Conservation (phyloP, 1,140 invertebrate species). For the Drosophila erecta region DNA sequence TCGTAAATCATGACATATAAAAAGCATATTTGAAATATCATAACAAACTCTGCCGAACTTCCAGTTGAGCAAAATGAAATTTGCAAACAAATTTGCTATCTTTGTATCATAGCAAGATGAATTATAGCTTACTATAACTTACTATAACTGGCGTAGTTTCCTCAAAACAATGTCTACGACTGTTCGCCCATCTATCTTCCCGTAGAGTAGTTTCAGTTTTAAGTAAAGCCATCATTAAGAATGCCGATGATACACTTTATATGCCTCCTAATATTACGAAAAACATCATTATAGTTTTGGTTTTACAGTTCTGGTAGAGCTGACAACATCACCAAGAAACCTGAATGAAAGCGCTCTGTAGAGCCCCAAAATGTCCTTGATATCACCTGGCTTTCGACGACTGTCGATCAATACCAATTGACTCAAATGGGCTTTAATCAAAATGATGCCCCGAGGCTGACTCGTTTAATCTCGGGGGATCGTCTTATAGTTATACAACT, state of each 20-base stretch:
- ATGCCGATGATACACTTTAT: neutral
- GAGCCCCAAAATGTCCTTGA: neutral
- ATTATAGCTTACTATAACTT: neutral
- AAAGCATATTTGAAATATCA: neutral
- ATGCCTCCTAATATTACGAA: neutral
- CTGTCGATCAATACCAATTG: slow-evolving; percentile 3
- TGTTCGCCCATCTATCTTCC: neutral
- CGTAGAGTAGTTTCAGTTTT: neutral
- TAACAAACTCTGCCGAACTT: neutral
- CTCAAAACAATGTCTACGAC: neutral
- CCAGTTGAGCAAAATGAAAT: no score
- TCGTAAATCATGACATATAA: no score
- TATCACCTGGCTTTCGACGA: neutral
- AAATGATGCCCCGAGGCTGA: neutral
- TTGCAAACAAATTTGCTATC: no score
- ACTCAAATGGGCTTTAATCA: slow-evolving; percentile 1
- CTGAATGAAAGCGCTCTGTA: no score
- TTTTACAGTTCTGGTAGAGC: no score
- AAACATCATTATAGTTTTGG: neutral
- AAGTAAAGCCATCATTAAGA: neutral
- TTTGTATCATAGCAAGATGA: neutral
- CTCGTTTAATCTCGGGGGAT: neutral
- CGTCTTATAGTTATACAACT: slow-evolving; percentile 7
- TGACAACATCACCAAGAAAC: neutral
- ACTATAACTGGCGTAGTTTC: neutral